Evolutionary conservation across 2,113 vertebrate genomes (phyloP).

Genomic region (Poicephalus gulielmi): DNA sequence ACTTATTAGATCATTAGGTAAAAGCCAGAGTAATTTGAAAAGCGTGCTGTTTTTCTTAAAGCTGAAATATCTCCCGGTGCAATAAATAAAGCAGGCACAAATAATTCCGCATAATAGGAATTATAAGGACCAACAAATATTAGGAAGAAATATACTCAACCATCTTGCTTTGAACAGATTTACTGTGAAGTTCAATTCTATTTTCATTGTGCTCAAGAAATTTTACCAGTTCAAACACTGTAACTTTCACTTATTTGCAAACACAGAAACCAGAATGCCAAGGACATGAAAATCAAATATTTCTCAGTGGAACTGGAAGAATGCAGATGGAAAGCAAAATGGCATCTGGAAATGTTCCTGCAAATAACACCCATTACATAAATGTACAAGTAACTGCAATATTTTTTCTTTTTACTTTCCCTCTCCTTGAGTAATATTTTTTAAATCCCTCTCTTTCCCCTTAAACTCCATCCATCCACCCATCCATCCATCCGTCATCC

Average conservation of each 20-base stretch:
- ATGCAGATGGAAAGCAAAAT: background rate
- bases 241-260: background rate
- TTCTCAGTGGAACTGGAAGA: background rate
- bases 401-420: background rate
- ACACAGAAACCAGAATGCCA: background rate
- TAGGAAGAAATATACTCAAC: background rate
- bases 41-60: constrained; percentile 45
- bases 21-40: constrained; percentile 60
- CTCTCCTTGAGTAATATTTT: background rate
- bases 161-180: background rate
- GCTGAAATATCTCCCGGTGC: background rate
- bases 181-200: background rate
- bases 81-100: constrained; percentile 48
- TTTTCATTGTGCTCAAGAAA: background rate
- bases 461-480: background rate
- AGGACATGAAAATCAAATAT: background rate
- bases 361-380: background rate
- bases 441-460: background rate
- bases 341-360: background rate
- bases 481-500: too few species aligned
- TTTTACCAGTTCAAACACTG: background rate
- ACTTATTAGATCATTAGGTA: constrained; percentile 69
- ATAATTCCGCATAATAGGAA: background rate
- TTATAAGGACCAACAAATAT: background rate
- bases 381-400: background rate